Evolutionary conservation across 2,113 vertebrate genomes (phyloP), one percentile per base, ranked within the genome.

Genomic region (Cebidichthys violaceus): DNA sequence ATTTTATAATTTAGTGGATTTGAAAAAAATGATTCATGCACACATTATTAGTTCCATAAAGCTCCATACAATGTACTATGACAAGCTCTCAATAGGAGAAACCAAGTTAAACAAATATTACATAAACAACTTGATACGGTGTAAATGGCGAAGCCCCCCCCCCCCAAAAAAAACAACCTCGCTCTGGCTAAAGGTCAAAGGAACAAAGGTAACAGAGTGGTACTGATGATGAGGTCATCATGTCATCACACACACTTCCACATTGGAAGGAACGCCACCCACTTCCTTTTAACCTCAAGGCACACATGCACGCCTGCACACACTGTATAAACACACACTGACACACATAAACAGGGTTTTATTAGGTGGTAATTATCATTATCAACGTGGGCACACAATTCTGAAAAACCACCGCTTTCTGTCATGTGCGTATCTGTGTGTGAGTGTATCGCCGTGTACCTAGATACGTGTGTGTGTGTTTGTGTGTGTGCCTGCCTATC

Each of bases 161-260:
- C 35, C 59, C 31, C 37, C 3, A 3, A 4, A 4, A 13, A 13
- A 2, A 24, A 67, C 71, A 20, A 22, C 13, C 55, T 31, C 17
- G n/a, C 50, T 64, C 60, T 41, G 62, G n/a, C 22, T 45, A 68
- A 67, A 86, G 82, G 80, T 90, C 80, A 91, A 81, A 89, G 74
- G 75, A 86, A 15, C 80, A 91, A 81, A 89, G 74, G 75, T 87
- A 15, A 54, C 9, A 27, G 45, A 77, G 65, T 8, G 4, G 84
- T 9, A 14, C 62, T 68, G 74, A 74, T 79, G 67, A 35, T 35
- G 35, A 76, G 91, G 86, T 92, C 85, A 91, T 73, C 47, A 27
- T 78, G 91, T 86, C 91, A 89, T 89, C 88, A 85, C 80, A 81
- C 86, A 92, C 87, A 89, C 91, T 92, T 92, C 89, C 91, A 80